These are phyloP conservation scores for Muscicapa striata DNA, from an alignment of 2,797 vertebrate species.

Conservation along the genomic window DNA sequence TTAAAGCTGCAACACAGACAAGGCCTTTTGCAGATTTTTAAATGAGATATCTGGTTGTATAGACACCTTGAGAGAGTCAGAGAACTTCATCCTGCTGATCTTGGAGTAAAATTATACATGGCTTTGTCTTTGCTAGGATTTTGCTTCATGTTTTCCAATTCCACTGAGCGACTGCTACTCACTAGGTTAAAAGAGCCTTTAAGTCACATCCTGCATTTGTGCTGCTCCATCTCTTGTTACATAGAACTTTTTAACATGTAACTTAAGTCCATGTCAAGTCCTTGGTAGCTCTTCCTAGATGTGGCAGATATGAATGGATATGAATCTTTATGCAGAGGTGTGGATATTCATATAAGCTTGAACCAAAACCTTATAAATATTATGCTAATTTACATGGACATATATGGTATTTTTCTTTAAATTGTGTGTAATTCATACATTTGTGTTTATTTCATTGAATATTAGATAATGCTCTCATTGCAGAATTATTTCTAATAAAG, in stretches of 20 bases:
- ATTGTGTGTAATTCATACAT: neutral
- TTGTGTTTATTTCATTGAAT: neutral
- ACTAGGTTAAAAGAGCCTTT: neutral
- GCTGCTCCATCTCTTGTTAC: neutral
- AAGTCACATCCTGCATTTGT: neutral
- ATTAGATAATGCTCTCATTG: neutral
- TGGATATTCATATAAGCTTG: neutral
- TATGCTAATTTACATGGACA: neutral
- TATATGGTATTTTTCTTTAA: neutral
- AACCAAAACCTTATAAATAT: neutral
- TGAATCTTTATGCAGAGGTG: neutral
- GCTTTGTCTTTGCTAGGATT: neutral
- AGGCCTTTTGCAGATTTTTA: neutral
- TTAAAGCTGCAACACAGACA: neutral
- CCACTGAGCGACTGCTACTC: neutral
- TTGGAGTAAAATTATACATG: neutral
- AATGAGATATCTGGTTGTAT: neutral
- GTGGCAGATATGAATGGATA: neutral
- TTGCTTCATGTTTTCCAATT: neutral
- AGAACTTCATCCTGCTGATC: fast-evolving
- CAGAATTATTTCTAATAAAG: neutral
- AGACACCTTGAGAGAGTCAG: neutral
- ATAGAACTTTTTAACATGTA: neutral
- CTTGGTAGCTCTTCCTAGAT: neutral
- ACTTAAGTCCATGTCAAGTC: fast-evolving